Conservation (phyloP, 2,888 invertebrate genomes). For the Sarcophaga caerulescens region DNA sequence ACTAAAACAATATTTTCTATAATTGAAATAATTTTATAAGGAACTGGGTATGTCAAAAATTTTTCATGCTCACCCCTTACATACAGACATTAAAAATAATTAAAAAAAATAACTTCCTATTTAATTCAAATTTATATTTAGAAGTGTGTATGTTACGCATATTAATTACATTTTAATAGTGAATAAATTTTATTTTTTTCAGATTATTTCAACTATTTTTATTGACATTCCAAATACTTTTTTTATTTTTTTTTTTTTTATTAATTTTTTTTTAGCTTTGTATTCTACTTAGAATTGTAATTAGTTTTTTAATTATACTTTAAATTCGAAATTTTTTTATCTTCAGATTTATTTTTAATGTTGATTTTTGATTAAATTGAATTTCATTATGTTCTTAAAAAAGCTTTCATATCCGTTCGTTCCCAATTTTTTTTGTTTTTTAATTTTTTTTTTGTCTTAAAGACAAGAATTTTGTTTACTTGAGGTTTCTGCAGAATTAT, state of each 20-base stretch:
- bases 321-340: not conserved
- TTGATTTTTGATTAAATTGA: constrained; percentile 22
- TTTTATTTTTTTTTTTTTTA: too few species aligned
- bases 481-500: not conserved
- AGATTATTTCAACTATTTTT: not conserved
- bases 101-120: too few species aligned
- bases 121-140: too few species aligned
- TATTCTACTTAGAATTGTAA: constrained; percentile 21
- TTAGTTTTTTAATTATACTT: constrained; percentile 49
- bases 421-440: not conserved
- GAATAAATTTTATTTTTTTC: not conserved
- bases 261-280: not conserved
- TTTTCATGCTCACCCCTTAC: too few species aligned
- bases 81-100: too few species aligned
- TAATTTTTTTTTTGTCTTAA: not conserved
- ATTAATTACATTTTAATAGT: too few species aligned
- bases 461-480: not conserved
- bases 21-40: too few species aligned
- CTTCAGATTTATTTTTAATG: constrained; percentile 26
- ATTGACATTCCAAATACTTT: not conserved
- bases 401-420: not conserved
- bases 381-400: constrained; percentile 27
- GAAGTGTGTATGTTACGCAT: too few species aligned
- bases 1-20: too few species aligned
- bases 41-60: too few species aligned